Evolutionary conservation across 2,888 invertebrate species (phyloP).

Genomic region (Troilus luridus): DNA sequence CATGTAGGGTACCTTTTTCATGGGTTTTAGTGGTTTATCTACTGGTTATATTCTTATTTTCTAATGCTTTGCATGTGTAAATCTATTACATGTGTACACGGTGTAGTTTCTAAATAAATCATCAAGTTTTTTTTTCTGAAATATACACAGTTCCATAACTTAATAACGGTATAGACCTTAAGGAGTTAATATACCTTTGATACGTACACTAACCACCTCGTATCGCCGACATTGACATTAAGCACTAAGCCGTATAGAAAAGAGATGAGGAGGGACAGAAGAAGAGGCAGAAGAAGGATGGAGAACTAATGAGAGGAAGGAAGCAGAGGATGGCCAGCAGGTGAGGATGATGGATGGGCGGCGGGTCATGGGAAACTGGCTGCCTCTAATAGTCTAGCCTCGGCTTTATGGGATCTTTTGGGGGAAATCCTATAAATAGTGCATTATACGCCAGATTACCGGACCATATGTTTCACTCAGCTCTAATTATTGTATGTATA

Average conservation of each 20-base stretch:
- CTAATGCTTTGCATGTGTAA: no score
- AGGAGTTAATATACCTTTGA: neutral
- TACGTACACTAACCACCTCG: neutral
- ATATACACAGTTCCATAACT: neutral
- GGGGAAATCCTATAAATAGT: constrained; percentile 20
- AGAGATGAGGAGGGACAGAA: neutral
- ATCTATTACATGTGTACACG: no score
- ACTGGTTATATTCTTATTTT: no score
- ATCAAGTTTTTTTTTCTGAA: neutral
- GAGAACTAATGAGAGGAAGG: constrained; percentile 36
- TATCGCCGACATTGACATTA: constrained; percentile 4
- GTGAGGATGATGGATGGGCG: constrained; percentile 44
- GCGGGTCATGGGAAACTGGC: constrained; percentile 42
- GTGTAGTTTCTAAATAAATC: no score
- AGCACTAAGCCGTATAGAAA: neutral
- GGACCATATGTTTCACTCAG: neutral
- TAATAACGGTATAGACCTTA: neutral
- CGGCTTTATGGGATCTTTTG: neutral
- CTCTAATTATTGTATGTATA: neutral
- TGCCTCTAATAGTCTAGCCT: neutral
- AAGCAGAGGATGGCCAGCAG: constrained; percentile 28
- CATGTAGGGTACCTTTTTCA: no score
- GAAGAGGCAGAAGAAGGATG: constrained; percentile 24
- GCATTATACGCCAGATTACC: neutral
- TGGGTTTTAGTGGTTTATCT: no score